A percentile compares a stretch with the other conserved stretches of the same genome.
Evolutionary conservation across 92 coral and sea anemone species (phyloP).

Genomic region (Porites rus): DNA sequence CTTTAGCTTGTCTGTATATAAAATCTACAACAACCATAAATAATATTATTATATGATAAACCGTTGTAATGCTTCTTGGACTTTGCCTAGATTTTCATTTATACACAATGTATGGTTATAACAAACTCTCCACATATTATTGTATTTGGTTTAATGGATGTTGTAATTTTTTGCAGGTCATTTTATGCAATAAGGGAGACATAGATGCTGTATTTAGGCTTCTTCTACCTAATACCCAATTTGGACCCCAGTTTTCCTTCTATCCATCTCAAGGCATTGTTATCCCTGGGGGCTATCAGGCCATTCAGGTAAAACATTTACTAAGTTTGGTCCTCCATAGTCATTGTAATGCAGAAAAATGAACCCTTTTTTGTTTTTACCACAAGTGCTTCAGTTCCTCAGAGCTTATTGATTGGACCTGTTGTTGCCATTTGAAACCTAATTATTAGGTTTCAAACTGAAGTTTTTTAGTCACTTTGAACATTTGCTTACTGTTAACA

Average conservation of each 20-base stretch:
- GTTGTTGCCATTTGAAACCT: no score
- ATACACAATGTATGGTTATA: no score
- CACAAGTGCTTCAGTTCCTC: no score
- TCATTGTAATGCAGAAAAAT: neutral
- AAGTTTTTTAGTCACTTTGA: no score
- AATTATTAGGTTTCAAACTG: no score
- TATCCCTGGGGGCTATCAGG: conserved; percentile 95
- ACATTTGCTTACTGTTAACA: no score
- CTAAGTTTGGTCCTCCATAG: neutral
- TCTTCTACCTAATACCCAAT: conserved; percentile 71
- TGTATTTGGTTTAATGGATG: no score
- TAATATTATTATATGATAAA: no score
- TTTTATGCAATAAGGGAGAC: conserved; percentile 93
- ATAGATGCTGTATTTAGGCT: conserved; percentile 92
- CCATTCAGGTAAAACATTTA: conserved; percentile 75
- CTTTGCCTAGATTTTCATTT: neutral
- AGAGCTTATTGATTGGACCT: no score
- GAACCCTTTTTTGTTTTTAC: neutral
- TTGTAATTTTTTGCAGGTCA: conserved; percentile 61
- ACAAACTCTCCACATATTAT: no score
- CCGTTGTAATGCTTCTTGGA: neutral
- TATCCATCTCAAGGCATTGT: conserved; percentile 96
- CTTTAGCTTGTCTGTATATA: no score
- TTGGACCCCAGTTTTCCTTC: conserved; percentile 90
- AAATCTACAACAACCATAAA: no score